Evolutionary conservation across 2,797 vertebrate species (phyloP).

Genomic region (Danio albolineatus): DNA sequence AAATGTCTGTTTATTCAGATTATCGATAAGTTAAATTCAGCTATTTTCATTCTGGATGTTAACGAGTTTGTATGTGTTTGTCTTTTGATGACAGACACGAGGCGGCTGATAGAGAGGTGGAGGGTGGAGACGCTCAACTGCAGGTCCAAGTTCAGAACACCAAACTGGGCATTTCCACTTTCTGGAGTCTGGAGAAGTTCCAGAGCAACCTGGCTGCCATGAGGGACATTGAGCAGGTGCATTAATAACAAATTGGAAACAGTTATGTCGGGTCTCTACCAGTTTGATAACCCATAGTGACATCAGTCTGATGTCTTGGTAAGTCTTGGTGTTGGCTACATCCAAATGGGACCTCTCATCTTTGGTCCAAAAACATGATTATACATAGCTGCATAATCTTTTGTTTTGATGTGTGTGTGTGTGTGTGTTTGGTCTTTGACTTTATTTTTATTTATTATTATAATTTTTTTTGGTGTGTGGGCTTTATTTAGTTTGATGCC

Average conservation of each 20-base stretch:
- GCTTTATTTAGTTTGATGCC: background rate
- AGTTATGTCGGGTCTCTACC: background rate
- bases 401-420: no score
- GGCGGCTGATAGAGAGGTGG: constrained; percentile 67
- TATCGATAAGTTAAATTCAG: background rate
- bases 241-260: background rate
- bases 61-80: background rate
- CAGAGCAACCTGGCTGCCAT: constrained; percentile 91
- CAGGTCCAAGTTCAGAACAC: constrained; percentile 89
- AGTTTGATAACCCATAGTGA: background rate
- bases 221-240: constrained; percentile 92
- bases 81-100: constrained; percentile 79
- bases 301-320: background rate
- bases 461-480: background rate
- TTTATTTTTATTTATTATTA: background rate
- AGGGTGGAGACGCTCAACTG: constrained; percentile 61
- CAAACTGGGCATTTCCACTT: constrained; percentile 88
- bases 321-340: background rate
- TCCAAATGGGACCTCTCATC: background rate
- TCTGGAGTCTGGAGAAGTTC: constrained; percentile 95
- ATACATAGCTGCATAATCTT: no score
- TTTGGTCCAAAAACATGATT: no score
- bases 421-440: background rate
- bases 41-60: background rate
- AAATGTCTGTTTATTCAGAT: no score